A percentile compares a stretch with the other conserved stretches of the same genome.
phyloP scores from a whole-genome alignment of 2,113 vertebrate species.

The Myotis yumanensis region DNA sequence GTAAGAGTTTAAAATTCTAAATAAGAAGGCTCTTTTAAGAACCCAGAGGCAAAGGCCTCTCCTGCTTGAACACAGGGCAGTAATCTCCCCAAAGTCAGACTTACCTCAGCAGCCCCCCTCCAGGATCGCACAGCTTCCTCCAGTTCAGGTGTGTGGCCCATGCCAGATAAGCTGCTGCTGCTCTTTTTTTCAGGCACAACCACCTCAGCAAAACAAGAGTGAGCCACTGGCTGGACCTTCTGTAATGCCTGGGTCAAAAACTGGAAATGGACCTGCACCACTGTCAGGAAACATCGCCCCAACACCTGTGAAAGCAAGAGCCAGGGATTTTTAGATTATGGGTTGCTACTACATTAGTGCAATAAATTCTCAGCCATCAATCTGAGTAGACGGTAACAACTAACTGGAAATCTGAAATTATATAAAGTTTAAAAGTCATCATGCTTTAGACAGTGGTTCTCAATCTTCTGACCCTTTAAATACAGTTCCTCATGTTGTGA shows the following conservation, averaged over 20 bases:
- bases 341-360: not conserved
- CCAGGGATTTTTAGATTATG: not conserved
- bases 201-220: conserved; percentile 95
- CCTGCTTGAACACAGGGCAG: not conserved
- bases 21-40: conserved; percentile 40
- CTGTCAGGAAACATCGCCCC: conserved; percentile 96
- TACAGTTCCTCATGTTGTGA: too few species aligned
- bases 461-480: too few species aligned
- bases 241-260: conserved; percentile 97
- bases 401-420: not conserved
- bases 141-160: conserved; percentile 89
- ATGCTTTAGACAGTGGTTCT: not conserved
- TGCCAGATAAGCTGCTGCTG: conserved; percentile 79
- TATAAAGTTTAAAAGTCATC: not conserved
- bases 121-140: conserved; percentile 95
- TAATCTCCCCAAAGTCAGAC: not conserved
- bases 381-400: not conserved
- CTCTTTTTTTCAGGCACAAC: conserved; percentile 93
- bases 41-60: not conserved
- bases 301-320: conserved; percentile 88
- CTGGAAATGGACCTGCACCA: conserved; percentile 99
- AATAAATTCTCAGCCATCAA: not conserved
- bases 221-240: conserved; percentile 97
- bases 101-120: conserved; percentile 96
- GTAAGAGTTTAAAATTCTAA: conserved; percentile 42